Evolutionary conservation across 2,113 vertebrate species (phyloP), one percentile per base, ranked within the genome.

Genomic region (Zeus faber): DNA sequence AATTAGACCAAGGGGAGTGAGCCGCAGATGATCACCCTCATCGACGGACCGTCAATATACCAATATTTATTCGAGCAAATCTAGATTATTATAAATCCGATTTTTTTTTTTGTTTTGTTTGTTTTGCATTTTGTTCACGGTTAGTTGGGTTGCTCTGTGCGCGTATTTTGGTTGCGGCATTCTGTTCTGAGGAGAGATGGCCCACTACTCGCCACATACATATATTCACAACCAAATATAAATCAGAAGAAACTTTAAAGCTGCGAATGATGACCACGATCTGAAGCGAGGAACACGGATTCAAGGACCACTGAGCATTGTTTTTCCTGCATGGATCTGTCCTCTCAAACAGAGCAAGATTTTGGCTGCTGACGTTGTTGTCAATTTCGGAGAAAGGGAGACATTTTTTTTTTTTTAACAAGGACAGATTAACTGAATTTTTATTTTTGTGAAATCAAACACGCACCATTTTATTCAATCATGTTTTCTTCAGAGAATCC

Each of bases 401-500:
- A 11, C 20, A n/a, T 47, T 57, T 54, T 64, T 67, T 43, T 40
- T 17, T 16, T 40, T 17, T 16, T 17, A 40, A 43, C 57, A 74
- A 57, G 70, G 63, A 78, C 59, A n/a, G n/a, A n/a, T n/a, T n/a
- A n/a, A n/a, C n/a, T n/a, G n/a, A n/a, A n/a, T n/a, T 20, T 47
- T 41, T 27, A 49, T 58, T 31, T 61, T 65, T 55, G 33, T 33
- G 51, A 80, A 52, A 67, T 21, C 9, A 66, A 49, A 55, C 53
- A 50, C 67, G 49, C 54, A 69, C 44, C 46, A 76, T 41, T 63
- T 5, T 63, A 55, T 66, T 71, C 60, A 68, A 63, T 64, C 62
- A 91, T 91, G 90, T 91, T 88, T 72, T 91, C 90, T 41, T 90
- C 90, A 66, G 89, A 91, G 76, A 90, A 83, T 72, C 85, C 89